These are phyloP conservation scores for Phaethornis superciliosus DNA, from an alignment of 2,113 vertebrate species.

Conservation along the genomic window DNA sequence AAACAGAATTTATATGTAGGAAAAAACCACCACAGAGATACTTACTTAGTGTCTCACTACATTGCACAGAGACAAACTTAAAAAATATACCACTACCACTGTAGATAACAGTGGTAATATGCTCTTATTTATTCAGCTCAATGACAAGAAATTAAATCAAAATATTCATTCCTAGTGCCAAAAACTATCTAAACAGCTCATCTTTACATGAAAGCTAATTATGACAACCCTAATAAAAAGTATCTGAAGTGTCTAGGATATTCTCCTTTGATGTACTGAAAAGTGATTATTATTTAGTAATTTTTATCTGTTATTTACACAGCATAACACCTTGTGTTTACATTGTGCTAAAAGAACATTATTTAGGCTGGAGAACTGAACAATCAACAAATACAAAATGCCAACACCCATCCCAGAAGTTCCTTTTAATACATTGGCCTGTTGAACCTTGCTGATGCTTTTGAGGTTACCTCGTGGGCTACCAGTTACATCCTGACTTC, in stretches of 20 bases:
- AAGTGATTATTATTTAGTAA: not conserved
- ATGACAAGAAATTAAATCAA: not conserved
- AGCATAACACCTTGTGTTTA: not conserved
- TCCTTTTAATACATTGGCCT: not conserved
- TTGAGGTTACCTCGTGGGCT: not conserved
- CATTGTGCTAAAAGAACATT: not conserved
- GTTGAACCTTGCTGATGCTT: not conserved
- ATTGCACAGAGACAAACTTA: not conserved
- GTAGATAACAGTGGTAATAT: not conserved
- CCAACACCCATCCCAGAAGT: not conserved
- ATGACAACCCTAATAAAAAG: not conserved
- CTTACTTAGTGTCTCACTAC: not conserved
- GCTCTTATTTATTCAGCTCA: not conserved
- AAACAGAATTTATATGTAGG: not conserved
- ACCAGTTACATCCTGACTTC: not conserved
- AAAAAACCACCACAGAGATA: not conserved
- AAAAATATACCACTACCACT: not conserved
- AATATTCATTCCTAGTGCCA: not conserved
- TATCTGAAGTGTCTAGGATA: not conserved
- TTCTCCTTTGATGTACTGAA: not conserved
- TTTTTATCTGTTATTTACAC: not conserved
- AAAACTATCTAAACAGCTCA: not conserved
- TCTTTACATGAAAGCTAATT: constrained; percentile 8
- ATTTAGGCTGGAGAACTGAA: not conserved
- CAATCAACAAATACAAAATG: not conserved